Base-by-base conservation (phyloP, 2,113 vertebrate genomes). In the Podarcis muralis region DNA sequence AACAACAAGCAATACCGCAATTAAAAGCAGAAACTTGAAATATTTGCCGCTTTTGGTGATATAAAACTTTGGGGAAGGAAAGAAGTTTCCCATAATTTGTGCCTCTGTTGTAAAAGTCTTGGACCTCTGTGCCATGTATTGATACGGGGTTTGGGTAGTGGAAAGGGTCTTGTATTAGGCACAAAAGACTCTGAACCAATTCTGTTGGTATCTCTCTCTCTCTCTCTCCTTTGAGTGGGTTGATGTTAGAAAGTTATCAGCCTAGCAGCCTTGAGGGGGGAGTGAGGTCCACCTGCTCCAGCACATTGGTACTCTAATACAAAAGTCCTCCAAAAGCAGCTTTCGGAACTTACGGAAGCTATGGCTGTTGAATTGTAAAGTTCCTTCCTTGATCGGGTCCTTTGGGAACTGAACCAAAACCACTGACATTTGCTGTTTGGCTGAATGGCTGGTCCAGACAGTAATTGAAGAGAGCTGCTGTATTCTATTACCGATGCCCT, bases 361-460 rank as follows among this genome's bases (percentile, higher is more conserved):
- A n/a, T 81, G 0, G 0, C 75, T 81, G 0, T 22, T 74, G 5
- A 78, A 81, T 30, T 85, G 68, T 88, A 88, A 11, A 27, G 75
- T 83, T 80, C 48, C 75, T 71, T 81, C 59, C 6, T 77, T 20
- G 66, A 84, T 6, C 25, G 1, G 74, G 78, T 84, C 77, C 53
- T 40, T 57, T 68, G 82, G 69, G 88, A 92, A 85, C 85, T 85
- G 59, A 30, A 16, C 48, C 62, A 65, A 81, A 87, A 62, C 85
- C 3, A 11, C 68, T 83, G 62, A 0, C 0, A 13, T 84, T 62
- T 62, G 12, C 59, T 62, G 12, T 62, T 62, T 62, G 75, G 0
- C 59, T 40, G 12, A 43, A 16, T 90, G 83, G 25, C 0, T 13
- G 15, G 87, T 83, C 81, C 92, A 66, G 89, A 89, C 30, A 69